phyloP scores from a whole-genome alignment of 2,113 vertebrate species.

The Isurus oxyrinchus region DNA sequence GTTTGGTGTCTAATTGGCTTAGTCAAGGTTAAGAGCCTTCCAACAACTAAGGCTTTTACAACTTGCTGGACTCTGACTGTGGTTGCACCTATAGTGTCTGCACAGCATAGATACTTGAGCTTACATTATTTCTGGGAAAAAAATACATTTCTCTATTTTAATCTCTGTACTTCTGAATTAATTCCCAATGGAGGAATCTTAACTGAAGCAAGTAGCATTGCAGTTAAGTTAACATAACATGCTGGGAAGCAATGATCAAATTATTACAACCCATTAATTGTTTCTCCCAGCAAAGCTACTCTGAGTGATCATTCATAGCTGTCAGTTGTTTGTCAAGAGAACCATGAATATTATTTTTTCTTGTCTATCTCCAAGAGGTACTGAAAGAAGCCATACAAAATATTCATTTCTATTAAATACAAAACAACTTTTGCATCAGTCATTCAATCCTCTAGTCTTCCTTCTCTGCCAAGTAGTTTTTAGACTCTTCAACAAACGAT shows the following conservation, averaged over 20 bases:
- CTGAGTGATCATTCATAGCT: neutral
- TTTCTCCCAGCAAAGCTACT: neutral
- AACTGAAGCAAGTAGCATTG: neutral
- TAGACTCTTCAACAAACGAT: neutral
- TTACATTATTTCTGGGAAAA: neutral
- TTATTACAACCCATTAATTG: neutral
- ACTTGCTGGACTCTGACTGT: neutral
- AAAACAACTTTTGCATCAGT: neutral
- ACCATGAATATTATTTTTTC: neutral
- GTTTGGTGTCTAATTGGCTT: neutral
- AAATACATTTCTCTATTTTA: neutral
- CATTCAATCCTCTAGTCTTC: neutral
- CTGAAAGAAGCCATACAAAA: neutral
- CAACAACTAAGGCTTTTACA: neutral
- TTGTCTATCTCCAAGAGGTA: neutral
- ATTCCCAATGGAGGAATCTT: neutral
- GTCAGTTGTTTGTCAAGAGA: neutral
- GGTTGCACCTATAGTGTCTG: neutral
- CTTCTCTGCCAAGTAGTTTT: neutral
- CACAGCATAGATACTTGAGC: neutral
- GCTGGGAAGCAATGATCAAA: neutral
- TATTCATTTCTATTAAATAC: neutral
- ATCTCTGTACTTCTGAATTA: neutral
- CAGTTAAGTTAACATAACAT: neutral
- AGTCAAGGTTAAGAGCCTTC: neutral